A percentile compares a stretch with the other conserved stretches of the same genome.
These are phyloP conservation scores for Melanotaenia nigrans DNA, from an alignment of 2,797 vertebrate species.

Conservation along the genomic window DNA sequence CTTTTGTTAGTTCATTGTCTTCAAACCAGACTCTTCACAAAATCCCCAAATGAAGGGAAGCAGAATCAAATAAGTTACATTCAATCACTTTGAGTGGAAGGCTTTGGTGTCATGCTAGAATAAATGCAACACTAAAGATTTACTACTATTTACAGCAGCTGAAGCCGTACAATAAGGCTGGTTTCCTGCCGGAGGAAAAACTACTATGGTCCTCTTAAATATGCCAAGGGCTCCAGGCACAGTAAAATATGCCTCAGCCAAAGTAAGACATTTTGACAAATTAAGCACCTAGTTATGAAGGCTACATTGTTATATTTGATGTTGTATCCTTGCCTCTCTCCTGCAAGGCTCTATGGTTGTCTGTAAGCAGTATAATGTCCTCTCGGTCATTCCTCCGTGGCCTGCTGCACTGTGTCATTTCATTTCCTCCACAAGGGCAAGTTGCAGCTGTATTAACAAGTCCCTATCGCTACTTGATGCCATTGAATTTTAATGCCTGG, in stretches of 20 bases:
- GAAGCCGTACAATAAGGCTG: slow-evolving; percentile 79
- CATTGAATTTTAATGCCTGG: slow-evolving; percentile 76
- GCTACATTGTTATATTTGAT: slow-evolving; percentile 77
- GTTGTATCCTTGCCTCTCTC: slow-evolving; percentile 69
- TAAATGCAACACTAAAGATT: slow-evolving; percentile 80
- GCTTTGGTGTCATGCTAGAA: slow-evolving; percentile 81
- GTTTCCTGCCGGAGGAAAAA: slow-evolving; percentile 77
- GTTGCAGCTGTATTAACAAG: slow-evolving; percentile 72
- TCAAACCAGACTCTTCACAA: slow-evolving; percentile 92
- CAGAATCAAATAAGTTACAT: slow-evolving; percentile 81
- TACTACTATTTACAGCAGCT: slow-evolving; percentile 82
- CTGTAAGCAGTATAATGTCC: slow-evolving; percentile 66
- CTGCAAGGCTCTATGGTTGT: slow-evolving; percentile 45
- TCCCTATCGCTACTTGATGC: slow-evolving; percentile 74
- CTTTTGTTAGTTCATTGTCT: slow-evolving; percentile 99
- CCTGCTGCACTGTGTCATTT: slow-evolving; percentile 74
- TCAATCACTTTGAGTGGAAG: slow-evolving; percentile 77
- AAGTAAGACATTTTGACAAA: slow-evolving; percentile 79
- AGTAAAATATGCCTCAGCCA: slow-evolving; percentile 72
- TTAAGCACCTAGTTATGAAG: slow-evolving; percentile 78
- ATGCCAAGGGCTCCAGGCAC: slow-evolving; percentile 70
- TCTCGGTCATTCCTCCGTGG: slow-evolving; percentile 63
- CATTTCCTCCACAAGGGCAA: slow-evolving; percentile 79
- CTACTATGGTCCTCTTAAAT: slow-evolving; percentile 72
- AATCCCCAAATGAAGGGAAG: slow-evolving; percentile 85